Percentiles rank a stretch among this genome's conserved stretches.
Conservation (phyloP, 1,140 invertebrate species). For the Acromyrmex echinatior region DNA sequence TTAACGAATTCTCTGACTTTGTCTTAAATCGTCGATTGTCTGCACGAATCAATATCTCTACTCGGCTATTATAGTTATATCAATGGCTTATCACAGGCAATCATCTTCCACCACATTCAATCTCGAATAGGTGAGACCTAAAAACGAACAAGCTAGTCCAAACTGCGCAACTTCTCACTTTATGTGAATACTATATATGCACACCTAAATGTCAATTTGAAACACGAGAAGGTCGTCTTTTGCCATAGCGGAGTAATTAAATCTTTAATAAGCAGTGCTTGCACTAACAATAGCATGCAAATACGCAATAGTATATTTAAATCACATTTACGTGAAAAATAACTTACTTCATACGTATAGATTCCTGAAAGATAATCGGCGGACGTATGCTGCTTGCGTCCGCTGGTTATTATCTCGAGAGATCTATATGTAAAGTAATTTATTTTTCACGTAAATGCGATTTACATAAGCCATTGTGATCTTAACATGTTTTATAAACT, state of each 20-base stretch:
- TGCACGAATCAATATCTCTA: constrained; percentile 28
- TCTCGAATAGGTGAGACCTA: not conserved
- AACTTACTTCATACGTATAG: no score
- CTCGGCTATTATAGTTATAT: constrained; percentile 22
- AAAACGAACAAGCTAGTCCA: constrained; percentile 4
- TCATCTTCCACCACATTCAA: not conserved
- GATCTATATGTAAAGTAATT: constrained; percentile 42
- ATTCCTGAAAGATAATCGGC: no score
- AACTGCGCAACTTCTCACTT: not conserved
- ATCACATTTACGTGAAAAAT: no score
- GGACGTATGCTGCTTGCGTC: not conserved
- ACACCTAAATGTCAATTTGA: constrained; percentile 4
- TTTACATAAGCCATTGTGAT: constrained; percentile 14
- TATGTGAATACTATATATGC: not conserved
- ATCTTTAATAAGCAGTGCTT: constrained; percentile 62
- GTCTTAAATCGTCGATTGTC: constrained; percentile 23
- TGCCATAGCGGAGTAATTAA: constrained; percentile 56
- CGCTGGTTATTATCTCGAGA: constrained; percentile 6
- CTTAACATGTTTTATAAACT: not conserved
- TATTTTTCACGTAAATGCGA: not conserved
- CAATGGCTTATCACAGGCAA: constrained; percentile 11
- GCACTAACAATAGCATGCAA: not conserved
- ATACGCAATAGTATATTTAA: no score
- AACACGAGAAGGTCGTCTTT: constrained; percentile 4
- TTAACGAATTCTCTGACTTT: constrained; percentile 31